Conservation (phyloP, 1,140 invertebrate genomes). For the Meloidogyne hapla region DNA sequence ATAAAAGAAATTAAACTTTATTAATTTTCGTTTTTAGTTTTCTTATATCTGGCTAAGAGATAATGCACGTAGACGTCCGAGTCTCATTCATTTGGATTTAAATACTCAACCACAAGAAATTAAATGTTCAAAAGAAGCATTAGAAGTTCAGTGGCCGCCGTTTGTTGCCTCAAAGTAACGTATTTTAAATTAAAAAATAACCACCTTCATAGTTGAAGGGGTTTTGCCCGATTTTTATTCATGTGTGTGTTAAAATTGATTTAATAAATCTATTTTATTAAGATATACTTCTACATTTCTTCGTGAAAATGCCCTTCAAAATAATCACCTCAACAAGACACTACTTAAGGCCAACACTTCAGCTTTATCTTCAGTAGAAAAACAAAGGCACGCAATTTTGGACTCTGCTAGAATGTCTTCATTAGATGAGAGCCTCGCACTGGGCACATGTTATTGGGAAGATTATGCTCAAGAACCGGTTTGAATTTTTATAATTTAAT, state of each 20-base stretch:
- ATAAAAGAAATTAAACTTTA: not conserved
- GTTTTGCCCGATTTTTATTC: too few relatives aligned
- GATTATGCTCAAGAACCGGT: constrained; percentile 34
- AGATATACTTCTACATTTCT: constrained; percentile 46
- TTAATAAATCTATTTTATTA: not conserved
- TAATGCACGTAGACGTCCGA: constrained; percentile 33
- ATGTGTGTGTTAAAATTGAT: too few relatives aligned
- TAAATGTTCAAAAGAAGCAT: constrained; percentile 27
- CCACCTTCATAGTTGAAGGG: too few relatives aligned
- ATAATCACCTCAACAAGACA: not conserved
- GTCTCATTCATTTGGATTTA: constrained; percentile 41
- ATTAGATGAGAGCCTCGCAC: constrained; percentile 1
- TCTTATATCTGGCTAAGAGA: constrained; percentile 43
- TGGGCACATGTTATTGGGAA: constrained; percentile 38
- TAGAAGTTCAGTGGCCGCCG: constrained; percentile 41
- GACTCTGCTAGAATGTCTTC: constrained; percentile 2
- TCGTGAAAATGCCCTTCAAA: constrained; percentile 35
- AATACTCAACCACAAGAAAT: constrained; percentile 37
- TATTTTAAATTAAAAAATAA: too few relatives aligned
- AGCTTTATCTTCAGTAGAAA: not conserved
- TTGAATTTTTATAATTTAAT: too few relatives aligned
- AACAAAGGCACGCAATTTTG: not conserved
- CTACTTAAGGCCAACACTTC: not conserved
- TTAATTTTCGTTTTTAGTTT: constrained; percentile 25
- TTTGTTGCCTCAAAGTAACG: constrained; percentile 29